A percentile compares a stretch with the other conserved stretches of the same genome.
Conservation (phyloP, 2,113 vertebrate genomes). For the Ctenodactylus gundi region DNA sequence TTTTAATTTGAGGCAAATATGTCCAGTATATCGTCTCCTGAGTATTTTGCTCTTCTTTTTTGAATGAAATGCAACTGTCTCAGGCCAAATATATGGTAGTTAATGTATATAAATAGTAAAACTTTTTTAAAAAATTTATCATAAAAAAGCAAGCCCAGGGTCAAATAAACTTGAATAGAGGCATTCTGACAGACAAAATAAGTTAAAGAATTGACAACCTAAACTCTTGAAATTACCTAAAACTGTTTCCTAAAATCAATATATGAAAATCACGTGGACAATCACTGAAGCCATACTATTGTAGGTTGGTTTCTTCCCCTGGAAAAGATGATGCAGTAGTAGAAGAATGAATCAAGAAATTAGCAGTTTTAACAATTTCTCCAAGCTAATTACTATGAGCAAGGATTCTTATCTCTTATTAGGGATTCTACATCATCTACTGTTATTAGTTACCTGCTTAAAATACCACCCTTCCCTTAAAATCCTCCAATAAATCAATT, state of each 20-base stretch:
- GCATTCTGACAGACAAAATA: background rate
- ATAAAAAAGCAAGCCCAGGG: too few species aligned
- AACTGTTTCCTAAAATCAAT: background rate
- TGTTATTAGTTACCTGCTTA: background rate
- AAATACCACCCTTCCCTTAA: background rate
- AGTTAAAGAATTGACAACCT: constrained; percentile 37
- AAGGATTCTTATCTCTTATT: background rate
- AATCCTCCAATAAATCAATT: background rate
- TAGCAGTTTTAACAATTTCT: background rate
- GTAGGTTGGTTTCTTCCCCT: background rate
- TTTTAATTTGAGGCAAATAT: constrained; percentile 22
- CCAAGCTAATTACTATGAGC: background rate
- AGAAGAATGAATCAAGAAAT: background rate
- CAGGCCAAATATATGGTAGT: too few species aligned
- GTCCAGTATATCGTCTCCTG: too few species aligned
- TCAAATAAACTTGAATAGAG: too few species aligned
- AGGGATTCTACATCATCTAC: background rate
- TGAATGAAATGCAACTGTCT: too few species aligned
- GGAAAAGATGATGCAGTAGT: background rate
- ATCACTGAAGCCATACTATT: background rate
- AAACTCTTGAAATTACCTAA: background rate
- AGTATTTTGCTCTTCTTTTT: too few species aligned
- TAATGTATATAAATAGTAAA: too few species aligned
- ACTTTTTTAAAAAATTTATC: too few species aligned
- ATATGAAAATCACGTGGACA: constrained; percentile 8